Base-by-base conservation (phyloP, 2,113 vertebrate genomes). In the Calypte anna region DNA sequence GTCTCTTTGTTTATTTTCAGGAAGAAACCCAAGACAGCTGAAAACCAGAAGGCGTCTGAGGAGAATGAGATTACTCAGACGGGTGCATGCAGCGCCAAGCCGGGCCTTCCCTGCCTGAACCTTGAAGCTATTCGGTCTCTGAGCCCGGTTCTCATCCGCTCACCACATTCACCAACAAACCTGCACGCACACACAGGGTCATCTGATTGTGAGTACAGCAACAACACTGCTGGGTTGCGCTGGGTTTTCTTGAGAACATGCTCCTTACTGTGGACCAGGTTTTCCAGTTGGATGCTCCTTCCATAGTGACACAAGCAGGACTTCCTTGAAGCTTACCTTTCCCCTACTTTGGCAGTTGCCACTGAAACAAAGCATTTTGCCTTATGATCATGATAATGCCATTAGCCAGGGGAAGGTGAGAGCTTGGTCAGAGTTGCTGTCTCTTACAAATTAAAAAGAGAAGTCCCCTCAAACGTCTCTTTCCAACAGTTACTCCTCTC, bases 31-130 rank as follows among this genome's bases (percentile, higher is more conserved):
- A 98, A 98, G 98, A 98, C 98, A 98, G 98, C 98, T 98, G 98
- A 98, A 98, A 98, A 98, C 98, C 98, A 98, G 98, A 98, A 99
- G 98, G 98, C 98, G 98, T 98, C 98, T 98, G 98, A 99, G 98
- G 98, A 98, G 98, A 99, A 99, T 99, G 99, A 99, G 98, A 99
- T 99, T 98, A 98, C 98, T 98, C 98, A 98, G 98, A 98, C 98
- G 98, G 97, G 98, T 97, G 98, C 98, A 98, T 98, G 98, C 98
- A 98, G 98, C 97, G 98, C 98, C 98, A 98, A 98, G 97, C 97
- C 97, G 48, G 98, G 98, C 98, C 98, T 98, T 98, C 98, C 98
- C 98, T 98, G 98, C 98, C 98, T 99, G 98, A 99, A 98, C 98
- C 98, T 98, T 98, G 98, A 98, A 98, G 97, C 98, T 98, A 98